A percentile compares a stretch with the other conserved stretches of the same genome.
Evolutionary conservation across 2,113 vertebrate species (phyloP).

Genomic region (Rhinichthys klamathensis): DNA sequence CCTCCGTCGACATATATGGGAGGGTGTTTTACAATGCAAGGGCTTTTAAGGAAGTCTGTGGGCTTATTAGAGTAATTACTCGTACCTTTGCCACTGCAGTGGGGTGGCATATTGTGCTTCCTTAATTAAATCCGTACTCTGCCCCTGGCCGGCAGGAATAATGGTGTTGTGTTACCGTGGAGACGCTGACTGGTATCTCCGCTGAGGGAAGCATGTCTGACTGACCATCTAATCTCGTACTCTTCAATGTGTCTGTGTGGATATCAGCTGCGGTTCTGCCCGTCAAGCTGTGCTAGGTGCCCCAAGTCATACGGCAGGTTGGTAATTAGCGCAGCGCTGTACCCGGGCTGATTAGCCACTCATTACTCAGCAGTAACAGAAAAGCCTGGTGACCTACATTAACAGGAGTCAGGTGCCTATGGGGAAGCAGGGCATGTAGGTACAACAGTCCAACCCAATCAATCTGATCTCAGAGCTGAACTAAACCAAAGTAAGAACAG

Average conservation of each 20-base stretch:
- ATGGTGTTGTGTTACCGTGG: constrained; percentile 43
- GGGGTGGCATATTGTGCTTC: constrained; percentile 41
- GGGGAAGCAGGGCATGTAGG: constrained; percentile 14
- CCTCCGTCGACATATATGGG: constrained; percentile 17
- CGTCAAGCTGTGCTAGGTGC: constrained; percentile 5
- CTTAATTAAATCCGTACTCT: constrained; percentile 54
- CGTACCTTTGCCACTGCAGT: constrained; percentile 43
- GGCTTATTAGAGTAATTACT: constrained; percentile 61
- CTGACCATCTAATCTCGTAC: not conserved
- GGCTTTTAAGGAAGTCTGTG: constrained; percentile 51
- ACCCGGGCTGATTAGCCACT: constrained; percentile 1
- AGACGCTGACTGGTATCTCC: constrained; percentile 41
- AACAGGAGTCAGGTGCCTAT: constrained; percentile 9
- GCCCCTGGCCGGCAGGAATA: constrained; percentile 50
- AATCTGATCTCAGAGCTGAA: not conserved
- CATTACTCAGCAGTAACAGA: constrained; percentile 34
- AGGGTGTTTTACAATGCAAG: constrained; percentile 34
- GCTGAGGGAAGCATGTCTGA: constrained; percentile 29
- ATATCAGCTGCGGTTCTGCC: not conserved
- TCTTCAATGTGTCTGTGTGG: not conserved
- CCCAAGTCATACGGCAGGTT: constrained; percentile 12
- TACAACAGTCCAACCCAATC: not conserved
- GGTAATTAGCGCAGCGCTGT: constrained; percentile 17
- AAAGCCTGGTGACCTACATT: constrained; percentile 19
- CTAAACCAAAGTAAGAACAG: not conserved